A percentile compares a stretch with the other conserved stretches of the same genome.
Conservation (phyloP, 2,797 vertebrate species). For the Parauchenoglanis ngamensis region DNA sequence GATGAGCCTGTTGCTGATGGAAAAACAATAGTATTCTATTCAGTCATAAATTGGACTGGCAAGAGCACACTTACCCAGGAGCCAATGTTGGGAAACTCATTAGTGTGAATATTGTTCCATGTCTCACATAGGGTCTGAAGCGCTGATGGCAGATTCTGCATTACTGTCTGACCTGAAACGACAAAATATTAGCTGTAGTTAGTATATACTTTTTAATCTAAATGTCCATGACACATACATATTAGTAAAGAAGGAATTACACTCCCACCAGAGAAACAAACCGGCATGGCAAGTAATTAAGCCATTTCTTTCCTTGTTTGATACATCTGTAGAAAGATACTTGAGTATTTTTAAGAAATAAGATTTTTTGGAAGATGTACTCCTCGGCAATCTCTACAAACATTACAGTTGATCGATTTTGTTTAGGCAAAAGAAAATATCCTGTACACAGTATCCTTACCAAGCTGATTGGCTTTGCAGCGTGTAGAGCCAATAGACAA, state of each 20-base stretch:
- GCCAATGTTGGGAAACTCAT: constrained; percentile 96
- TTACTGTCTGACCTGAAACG: constrained; percentile 82
- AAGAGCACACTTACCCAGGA: constrained; percentile 85
- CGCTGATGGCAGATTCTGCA: constrained; percentile 91
- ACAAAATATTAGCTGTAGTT: constrained; percentile 31
- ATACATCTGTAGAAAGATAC: neutral
- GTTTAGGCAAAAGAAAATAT: neutral
- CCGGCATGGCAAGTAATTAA: neutral
- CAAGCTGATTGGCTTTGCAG: constrained; percentile 93
- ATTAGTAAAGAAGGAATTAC: neutral
- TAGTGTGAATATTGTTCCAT: constrained; percentile 94
- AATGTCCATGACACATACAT: too few relatives aligned
- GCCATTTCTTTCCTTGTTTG: neutral
- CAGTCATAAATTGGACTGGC: neutral
- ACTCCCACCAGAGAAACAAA: neutral
- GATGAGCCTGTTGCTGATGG: neutral
- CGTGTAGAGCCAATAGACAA: constrained; percentile 89
- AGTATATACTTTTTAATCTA: neutral
- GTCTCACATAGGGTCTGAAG: constrained; percentile 92
- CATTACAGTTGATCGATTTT: neutral
- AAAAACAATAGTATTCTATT: neutral
- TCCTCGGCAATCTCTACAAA: neutral
- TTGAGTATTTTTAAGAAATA: neutral
- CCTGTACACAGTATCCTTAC: constrained; percentile 67
- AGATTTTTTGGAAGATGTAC: neutral